These are phyloP conservation scores for Sinocyclocheilus rhinocerous DNA, from an alignment of 2,113 vertebrate genomes.

Conservation along the genomic window DNA sequence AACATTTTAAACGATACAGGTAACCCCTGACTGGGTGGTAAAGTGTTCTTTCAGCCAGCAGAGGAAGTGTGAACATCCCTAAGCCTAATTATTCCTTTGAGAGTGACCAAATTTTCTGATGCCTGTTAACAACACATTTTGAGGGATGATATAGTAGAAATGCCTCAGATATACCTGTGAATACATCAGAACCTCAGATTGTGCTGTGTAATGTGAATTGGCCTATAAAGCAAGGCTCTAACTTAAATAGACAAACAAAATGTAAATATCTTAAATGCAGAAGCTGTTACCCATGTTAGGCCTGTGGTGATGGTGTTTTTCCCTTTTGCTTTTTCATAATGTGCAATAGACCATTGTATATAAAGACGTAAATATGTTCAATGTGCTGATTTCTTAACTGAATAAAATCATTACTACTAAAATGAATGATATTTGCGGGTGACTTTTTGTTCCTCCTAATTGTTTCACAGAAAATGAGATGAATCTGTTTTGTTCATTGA, in stretches of 20 bases:
- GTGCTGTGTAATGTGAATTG: conserved; percentile 56
- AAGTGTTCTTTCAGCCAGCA: conserved; percentile 12
- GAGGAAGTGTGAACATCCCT: conserved; percentile 14
- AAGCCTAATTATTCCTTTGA: conserved; percentile 38
- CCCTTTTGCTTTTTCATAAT: conserved; percentile 68
- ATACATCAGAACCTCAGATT: conserved; percentile 42
- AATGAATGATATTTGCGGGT: background rate
- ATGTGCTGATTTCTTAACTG: conserved; percentile 78
- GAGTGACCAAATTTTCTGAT: conserved; percentile 49
- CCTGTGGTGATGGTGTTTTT: conserved; percentile 39
- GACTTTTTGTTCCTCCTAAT: background rate
- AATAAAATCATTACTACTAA: conserved; percentile 70
- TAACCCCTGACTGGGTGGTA: background rate
- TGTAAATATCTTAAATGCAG: conserved; percentile 51
- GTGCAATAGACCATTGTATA: conserved; percentile 87
- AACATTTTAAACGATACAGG: conserved; percentile 10
- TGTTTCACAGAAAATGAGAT: background rate
- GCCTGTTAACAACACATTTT: conserved; percentile 19
- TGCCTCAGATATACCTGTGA: conserved; percentile 15
- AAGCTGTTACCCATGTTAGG: conserved; percentile 46
- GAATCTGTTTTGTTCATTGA: background rate
- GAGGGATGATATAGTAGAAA: background rate
- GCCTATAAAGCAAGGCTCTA: conserved; percentile 31
- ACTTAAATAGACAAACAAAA: conserved; percentile 26
- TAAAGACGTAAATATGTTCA: conserved; percentile 80